Evolutionary conservation across 2,113 vertebrate species (phyloP).

Genomic region (Craseonycteris thonglongyai): DNA sequence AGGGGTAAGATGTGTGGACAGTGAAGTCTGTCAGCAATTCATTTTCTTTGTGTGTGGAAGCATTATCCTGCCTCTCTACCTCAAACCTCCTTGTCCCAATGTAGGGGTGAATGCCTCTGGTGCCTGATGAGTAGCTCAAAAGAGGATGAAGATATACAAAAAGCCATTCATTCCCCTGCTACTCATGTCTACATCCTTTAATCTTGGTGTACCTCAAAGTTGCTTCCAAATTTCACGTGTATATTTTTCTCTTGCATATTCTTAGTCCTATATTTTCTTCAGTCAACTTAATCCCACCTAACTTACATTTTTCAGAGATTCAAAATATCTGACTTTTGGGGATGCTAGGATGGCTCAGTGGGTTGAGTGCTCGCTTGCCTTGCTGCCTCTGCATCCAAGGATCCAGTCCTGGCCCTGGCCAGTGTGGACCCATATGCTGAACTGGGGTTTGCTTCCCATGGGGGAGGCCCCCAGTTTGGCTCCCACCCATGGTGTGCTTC

Average conservation of each 20-base stretch:
- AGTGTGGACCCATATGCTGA: too few species aligned
- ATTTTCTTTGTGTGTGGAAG: background rate
- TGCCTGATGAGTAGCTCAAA: background rate
- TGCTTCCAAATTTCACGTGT: background rate
- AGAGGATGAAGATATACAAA: background rate
- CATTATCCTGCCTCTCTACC: background rate
- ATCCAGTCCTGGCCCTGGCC: too few species aligned
- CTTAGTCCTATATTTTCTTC: background rate
- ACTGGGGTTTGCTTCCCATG: too few species aligned
- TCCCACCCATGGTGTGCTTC: too few species aligned
- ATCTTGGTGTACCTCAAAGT: background rate
- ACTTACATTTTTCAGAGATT: slow-evolving; percentile 22
- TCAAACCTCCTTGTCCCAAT: background rate
- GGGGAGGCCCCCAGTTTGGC: too few species aligned
- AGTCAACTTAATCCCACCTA: background rate
- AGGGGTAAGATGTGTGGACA: background rate
- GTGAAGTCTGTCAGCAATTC: background rate
- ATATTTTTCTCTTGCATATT: background rate
- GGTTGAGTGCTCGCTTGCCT: too few species aligned
- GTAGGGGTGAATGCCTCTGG: background rate
- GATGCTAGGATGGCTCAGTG: too few species aligned
- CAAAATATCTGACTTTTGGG: background rate
- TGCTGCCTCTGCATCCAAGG: too few species aligned
- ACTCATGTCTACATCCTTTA: background rate
- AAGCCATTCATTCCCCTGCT: background rate